Percentiles rank a stretch among this genome's conserved stretches.
Evolutionary conservation across 2,113 vertebrate species (phyloP).

Genomic region (Xenopus borealis): DNA sequence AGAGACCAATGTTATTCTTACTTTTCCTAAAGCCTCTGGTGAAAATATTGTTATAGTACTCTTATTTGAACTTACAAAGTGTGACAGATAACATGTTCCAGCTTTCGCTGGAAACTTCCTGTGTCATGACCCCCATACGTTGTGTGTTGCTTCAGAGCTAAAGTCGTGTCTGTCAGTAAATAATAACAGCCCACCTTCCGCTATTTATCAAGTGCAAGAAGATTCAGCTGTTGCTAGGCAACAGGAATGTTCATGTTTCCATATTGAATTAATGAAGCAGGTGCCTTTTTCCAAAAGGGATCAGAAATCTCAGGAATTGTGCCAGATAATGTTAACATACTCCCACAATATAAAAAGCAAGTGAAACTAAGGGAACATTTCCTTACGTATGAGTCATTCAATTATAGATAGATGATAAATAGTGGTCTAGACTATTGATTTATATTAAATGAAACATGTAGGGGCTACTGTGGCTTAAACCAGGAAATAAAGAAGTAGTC

Average conservation of each 20-base stretch:
- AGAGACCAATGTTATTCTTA: no score
- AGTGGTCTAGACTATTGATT: no score
- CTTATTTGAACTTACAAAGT: background rate
- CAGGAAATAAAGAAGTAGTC: no score
- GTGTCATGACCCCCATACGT: background rate
- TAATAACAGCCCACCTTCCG: background rate
- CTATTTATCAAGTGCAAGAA: constrained; percentile 4
- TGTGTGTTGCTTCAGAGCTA: background rate
- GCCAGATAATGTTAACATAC: background rate
- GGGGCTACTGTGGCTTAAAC: no score
- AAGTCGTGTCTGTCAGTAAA: background rate
- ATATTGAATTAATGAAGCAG: constrained; percentile 31
- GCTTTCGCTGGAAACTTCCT: background rate
- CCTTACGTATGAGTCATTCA: no score
- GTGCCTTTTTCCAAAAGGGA: constrained; percentile 10
- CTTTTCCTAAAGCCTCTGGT: no score
- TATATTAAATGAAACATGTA: no score
- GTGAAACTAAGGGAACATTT: background rate
- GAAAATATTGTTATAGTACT: background rate
- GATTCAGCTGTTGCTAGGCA: constrained; percentile 20
- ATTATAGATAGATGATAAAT: no score
- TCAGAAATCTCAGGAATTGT: background rate
- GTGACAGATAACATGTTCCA: background rate
- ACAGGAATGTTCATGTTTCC: constrained; percentile 12
- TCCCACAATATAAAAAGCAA: constrained; percentile 1